A percentile compares a stretch with the other conserved stretches of the same genome.
phyloP scores from a whole-genome alignment of 1,140 invertebrate species.

The Leucophenga varia region DNA sequence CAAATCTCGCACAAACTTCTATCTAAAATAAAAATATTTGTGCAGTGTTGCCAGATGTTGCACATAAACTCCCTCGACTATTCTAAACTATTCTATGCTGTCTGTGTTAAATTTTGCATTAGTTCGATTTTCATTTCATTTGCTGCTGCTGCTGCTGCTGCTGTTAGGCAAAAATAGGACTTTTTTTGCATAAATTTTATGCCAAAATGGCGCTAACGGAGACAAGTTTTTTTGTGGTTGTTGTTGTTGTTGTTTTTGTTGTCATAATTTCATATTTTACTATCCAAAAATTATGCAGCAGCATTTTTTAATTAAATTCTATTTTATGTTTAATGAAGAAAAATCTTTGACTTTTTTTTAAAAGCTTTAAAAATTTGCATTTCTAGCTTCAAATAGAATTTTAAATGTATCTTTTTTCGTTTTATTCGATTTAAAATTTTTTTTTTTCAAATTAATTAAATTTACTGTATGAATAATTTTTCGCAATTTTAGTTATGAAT shows the following conservation, averaged over 20 bases:
- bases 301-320: not conserved
- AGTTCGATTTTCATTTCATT: constrained; percentile 52
- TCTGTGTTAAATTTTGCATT: constrained; percentile 37
- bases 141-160: no score
- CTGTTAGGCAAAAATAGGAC: constrained; percentile 7
- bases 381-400: constrained; percentile 6
- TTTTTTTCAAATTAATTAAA: no score
- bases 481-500: no score
- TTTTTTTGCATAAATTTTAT: constrained; percentile 32
- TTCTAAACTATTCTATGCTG: no score
- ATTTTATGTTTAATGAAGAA: no score
- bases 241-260: not conserved
- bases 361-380: no score
- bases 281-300: constrained; percentile 11
- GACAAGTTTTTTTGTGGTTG: not conserved
- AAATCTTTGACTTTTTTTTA: constrained; percentile 2
- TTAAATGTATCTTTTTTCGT: constrained; percentile 17
- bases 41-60: no score
- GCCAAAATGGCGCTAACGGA: constrained; percentile 19
- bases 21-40: no score
- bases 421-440: not conserved
- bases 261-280: constrained; percentile 17
- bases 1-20: no score
- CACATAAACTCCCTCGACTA: not conserved
- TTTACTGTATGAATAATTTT: no score